Conservation (phyloP, 1,140 invertebrate species). For the Bombyx mandarina region DNA sequence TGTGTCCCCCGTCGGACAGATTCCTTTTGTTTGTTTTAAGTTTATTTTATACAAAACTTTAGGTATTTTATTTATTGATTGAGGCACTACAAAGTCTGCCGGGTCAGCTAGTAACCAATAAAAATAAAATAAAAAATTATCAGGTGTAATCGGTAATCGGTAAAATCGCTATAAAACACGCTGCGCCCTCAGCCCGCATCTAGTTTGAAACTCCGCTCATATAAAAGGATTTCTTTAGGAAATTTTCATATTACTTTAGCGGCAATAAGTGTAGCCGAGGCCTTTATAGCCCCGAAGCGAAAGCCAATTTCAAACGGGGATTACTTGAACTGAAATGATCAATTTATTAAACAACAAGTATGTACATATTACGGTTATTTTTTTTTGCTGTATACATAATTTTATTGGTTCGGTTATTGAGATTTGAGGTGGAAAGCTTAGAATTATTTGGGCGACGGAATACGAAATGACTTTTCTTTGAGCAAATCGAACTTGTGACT, state of each 20-base stretch:
- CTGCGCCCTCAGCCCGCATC: background rate
- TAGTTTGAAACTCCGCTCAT: constrained; percentile 11
- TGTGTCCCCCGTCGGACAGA: no score
- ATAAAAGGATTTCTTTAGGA: constrained; percentile 21
- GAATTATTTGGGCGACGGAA: no score
- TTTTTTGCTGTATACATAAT: background rate
- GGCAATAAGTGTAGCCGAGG: constrained; percentile 17
- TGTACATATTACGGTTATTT: background rate
- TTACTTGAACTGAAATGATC: constrained; percentile 5
- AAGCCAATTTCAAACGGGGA: constrained; percentile 13
- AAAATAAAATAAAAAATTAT: no score
- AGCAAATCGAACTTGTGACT: no score
- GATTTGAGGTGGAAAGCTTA: no score
- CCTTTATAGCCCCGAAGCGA: constrained; percentile 6
- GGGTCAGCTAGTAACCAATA: no score
- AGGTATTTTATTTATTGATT: no score
- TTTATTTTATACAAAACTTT: no score
- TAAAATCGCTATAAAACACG: background rate
- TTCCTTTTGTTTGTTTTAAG: no score
- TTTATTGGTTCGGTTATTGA: background rate
- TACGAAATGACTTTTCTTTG: no score
- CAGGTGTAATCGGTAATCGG: no score
- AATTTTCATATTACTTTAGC: constrained; percentile 27
- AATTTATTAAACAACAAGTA: constrained; percentile 1
- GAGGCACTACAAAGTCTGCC: no score